Conservation (phyloP, 1,140 invertebrate genomes). For the Bombus vancouverensis region DNA sequence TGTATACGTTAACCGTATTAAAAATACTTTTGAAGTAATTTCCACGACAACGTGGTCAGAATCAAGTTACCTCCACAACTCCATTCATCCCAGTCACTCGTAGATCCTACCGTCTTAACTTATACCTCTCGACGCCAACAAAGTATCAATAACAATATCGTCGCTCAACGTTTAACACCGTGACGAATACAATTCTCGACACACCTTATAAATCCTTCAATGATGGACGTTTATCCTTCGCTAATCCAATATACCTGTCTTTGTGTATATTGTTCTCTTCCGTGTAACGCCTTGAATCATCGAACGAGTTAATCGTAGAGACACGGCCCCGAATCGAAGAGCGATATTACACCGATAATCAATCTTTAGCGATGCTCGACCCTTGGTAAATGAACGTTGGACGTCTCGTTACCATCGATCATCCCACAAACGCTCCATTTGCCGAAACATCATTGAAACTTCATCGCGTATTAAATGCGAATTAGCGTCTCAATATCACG, state of each 20-base stretch:
- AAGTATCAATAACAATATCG: background rate
- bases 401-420: background rate
- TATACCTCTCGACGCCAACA: background rate
- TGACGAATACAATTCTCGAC: background rate
- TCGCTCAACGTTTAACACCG: background rate
- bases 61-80: background rate
- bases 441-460: background rate
- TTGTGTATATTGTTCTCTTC: background rate
- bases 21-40: background rate
- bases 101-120: no score
- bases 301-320: background rate
- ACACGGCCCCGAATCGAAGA: no score
- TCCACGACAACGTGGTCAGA: background rate
- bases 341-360: background rate
- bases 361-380: background rate
- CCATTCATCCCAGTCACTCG: background rate
- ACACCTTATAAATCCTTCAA: background rate
- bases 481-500: background rate
- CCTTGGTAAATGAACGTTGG: background rate
- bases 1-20: background rate
- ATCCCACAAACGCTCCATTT: background rate
- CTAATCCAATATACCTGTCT: background rate
- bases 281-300: background rate
- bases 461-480: background rate
- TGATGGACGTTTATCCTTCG: background rate